These are phyloP conservation scores for Cettia cetti DNA, from an alignment of 2,113 vertebrate genomes.

Conservation along the genomic window DNA sequence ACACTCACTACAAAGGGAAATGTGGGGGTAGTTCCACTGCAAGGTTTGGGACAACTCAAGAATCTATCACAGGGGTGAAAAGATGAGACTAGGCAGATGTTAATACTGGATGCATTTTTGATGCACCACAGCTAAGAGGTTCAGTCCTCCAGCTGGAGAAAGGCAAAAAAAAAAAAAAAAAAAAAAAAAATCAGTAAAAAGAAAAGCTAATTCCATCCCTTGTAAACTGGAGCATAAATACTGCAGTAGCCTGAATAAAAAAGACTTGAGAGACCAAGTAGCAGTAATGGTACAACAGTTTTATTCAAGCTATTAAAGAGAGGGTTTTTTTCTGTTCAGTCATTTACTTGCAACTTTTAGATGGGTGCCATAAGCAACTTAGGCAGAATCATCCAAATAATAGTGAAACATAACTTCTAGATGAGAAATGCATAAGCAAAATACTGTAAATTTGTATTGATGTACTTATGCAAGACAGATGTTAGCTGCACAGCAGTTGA, in stretches of 20 bases:
- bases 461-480: neutral
- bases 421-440: neutral
- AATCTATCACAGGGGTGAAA: neutral
- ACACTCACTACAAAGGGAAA: slow-evolving; percentile 12
- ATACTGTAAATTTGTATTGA: neutral
- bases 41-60: neutral
- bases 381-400: neutral
- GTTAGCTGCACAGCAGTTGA: neutral
- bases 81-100: neutral
- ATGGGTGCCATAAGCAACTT: neutral
- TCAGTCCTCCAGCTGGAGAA: neutral
- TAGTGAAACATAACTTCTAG: neutral
- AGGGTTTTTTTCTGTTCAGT: neutral
- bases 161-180: neutral
- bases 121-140: neutral
- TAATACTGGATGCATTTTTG: neutral
- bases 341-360: neutral
- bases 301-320: neutral
- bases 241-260: neutral
- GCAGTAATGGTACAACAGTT: neutral
- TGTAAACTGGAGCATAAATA: slow-evolving; percentile 23
- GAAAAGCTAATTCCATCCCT: neutral
- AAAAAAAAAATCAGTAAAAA: neutral
- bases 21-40: neutral
- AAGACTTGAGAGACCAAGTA: neutral